These are phyloP conservation scores for Phrynocephalus forsythii DNA, from an alignment of 2,797 vertebrate genomes.

Conservation along the genomic window DNA sequence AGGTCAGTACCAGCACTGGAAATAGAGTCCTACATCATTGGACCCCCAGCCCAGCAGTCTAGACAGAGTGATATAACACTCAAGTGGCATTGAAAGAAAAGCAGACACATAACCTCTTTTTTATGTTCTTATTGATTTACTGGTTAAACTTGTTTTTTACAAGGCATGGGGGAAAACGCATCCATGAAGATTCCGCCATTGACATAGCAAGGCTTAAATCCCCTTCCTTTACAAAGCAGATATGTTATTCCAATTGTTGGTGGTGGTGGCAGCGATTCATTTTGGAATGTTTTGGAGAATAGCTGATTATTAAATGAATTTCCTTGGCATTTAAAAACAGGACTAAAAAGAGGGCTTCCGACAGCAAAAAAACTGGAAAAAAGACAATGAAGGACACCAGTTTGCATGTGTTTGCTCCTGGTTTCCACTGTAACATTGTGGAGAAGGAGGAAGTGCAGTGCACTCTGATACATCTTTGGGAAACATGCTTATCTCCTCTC, in stretches of 20 bases:
- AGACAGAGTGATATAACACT: constrained; percentile 29
- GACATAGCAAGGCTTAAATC: neutral
- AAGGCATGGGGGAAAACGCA: constrained; percentile 37
- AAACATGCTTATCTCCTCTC: neutral
- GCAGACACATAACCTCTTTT: constrained; percentile 33
- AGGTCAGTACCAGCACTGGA: constrained; percentile 10
- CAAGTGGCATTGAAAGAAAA: constrained; percentile 18
- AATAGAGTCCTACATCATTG: constrained; percentile 21
- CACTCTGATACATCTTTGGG: no score
- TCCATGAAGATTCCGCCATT: constrained; percentile 16
- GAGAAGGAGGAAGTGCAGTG: no score
- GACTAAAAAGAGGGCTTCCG: neutral
- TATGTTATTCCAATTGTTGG: constrained; percentile 6
- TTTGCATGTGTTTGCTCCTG: neutral
- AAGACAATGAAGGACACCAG: neutral
- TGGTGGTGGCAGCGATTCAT: no score
- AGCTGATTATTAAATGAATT: constrained; percentile 20
- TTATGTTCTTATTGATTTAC: constrained; percentile 48
- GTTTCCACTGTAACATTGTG: neutral
- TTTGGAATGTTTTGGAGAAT: neutral
- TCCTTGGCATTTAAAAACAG: no score
- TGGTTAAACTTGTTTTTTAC: constrained; percentile 56
- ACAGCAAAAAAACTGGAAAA: neutral
- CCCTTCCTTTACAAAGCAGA: neutral
- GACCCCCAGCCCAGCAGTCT: constrained; percentile 7